These are phyloP conservation scores for Numenius phaeopus DNA, from an alignment of 2,797 vertebrate genomes.

Conservation along the genomic window DNA sequence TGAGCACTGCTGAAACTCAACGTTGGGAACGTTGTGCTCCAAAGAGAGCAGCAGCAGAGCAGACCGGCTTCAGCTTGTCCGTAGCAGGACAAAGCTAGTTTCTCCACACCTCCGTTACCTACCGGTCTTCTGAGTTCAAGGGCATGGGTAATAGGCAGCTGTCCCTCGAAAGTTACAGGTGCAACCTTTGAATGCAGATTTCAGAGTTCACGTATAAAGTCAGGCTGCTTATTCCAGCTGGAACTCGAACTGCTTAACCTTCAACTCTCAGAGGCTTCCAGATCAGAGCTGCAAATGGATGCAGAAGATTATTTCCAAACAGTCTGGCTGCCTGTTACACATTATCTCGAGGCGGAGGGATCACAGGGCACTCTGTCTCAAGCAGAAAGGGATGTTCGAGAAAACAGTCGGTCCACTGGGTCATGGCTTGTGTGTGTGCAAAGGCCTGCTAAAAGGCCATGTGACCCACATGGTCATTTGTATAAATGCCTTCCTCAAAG, in stretches of 20 bases:
- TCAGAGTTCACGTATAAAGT: not conserved
- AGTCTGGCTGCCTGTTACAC: not conserved
- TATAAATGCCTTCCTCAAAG: not conserved
- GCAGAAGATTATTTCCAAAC: not conserved
- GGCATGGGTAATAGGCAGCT: not conserved
- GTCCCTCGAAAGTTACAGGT: not conserved
- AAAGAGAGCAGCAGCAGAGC: not conserved
- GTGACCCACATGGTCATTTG: not conserved
- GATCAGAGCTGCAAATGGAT: not conserved
- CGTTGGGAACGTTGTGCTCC: not conserved
- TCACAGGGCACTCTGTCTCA: not conserved
- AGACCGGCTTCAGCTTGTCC: not conserved
- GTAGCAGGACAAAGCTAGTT: slow-evolving; percentile 30
- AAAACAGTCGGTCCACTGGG: not conserved
- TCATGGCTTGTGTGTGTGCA: fast-evolving
- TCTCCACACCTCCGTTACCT: not conserved
- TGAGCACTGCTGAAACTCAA: not conserved
- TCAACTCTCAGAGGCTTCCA: not conserved
- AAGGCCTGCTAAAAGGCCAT: not conserved
- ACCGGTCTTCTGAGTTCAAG: not conserved
- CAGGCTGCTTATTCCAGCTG: slow-evolving; percentile 3
- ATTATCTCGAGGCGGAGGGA: not conserved
- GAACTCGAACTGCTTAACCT: slow-evolving; percentile 5
- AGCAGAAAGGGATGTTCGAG: not conserved
- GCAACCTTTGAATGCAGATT: not conserved